Base-by-base conservation (phyloP, 2,888 invertebrate species). In the Morpho helenor region DNA sequence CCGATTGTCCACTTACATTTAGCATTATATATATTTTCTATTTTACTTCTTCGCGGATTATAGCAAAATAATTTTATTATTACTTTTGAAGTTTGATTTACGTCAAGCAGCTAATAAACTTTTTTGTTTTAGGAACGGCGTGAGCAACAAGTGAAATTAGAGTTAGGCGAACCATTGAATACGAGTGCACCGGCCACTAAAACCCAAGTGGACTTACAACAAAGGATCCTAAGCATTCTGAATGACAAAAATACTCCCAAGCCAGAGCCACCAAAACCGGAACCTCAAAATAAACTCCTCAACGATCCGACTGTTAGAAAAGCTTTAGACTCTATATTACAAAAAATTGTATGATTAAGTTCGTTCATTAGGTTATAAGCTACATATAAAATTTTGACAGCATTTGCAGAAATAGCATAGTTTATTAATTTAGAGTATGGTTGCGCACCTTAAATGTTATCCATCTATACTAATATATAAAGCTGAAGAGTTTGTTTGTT, bases 271-370 rank as follows among this genome's bases (percentile, higher is more conserved):
- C 65, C 64, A 7, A 65, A 76, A 2, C 73, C 76, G 0, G 75
- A 80, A 2, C 82, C 60, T 0, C 92, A 67, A 79, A 93, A 45
- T 73, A 91, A 79, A 91, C 92, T 96, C n/a, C 84, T 96, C 22
- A 94, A 94, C 62, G 96, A 96, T 77, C 94, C 95, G 0, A 94
- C 94, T 1, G 94, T 96, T 8, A 94, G 95, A 81, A 95, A 94
- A 80, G 96, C 96, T 0, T 82, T 96, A 54, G 95, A 96, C 74
- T 95, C 94, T 60, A 85, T 93, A 64, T 79, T 92, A 67, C 91
- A 87, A 60, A 92, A 90, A 61, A 85, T 84, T 60, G 68, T 63
- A 10, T 66, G 61, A 62, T 8, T 23, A 23, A 7, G n/a, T 22
- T 31, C 2, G 2, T 43, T 51, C 22, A 43, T 9, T 43, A 9